Base-by-base conservation (phyloP, 2,797 vertebrate genomes). In the Xenentodon cancila region DNA sequence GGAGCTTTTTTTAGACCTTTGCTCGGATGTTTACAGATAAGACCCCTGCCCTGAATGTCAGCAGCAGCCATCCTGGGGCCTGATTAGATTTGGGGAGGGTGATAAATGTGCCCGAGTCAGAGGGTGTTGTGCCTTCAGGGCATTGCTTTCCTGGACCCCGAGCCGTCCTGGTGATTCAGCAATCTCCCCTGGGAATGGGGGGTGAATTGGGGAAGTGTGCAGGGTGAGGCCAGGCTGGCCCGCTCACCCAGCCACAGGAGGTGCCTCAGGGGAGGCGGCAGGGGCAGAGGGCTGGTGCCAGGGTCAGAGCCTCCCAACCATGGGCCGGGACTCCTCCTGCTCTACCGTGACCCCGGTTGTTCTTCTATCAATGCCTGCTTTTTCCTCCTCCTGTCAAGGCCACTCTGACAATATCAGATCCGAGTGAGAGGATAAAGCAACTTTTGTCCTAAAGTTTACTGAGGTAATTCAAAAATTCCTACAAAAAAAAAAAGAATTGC, bases 271-370 rank as follows among this genome's bases (percentile, higher is more conserved):
- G 86, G 90, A 89, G 85, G 88, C 83, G 71, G 90, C 21, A 91
- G 93, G 94, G 93, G 92, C 94, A 96, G 93, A 92, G 94, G 95
- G 93, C 93, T 75, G 90, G 82, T 93, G 92, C 91, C 87, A 87
- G 91, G 93, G 94, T 96, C 95, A 94, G 78, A 88, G 92, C 86
- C 89, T 84, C 77, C 82, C 81, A 82, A 86, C 82, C 82, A 84
- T 73, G 59, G 90, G 89, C 71, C 81, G 60, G 88, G 91, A 88
- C 93, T 91, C 89, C 90, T 85, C 91, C 91, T 92, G 92, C 92
- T 93, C 90, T 85, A 55, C 77, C 81, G 73, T 94, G 93, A 95
- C 94, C 94, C 91, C 88, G 63, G 82, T 84, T 89, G 88, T 74
- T 86, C 79, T 74, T 83, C 82, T 58, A 86, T 95, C 94, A 95